These are phyloP conservation scores for Spodoptera litura DNA, from an alignment of 1,140 invertebrate genomes.

Conservation along the genomic window DNA sequence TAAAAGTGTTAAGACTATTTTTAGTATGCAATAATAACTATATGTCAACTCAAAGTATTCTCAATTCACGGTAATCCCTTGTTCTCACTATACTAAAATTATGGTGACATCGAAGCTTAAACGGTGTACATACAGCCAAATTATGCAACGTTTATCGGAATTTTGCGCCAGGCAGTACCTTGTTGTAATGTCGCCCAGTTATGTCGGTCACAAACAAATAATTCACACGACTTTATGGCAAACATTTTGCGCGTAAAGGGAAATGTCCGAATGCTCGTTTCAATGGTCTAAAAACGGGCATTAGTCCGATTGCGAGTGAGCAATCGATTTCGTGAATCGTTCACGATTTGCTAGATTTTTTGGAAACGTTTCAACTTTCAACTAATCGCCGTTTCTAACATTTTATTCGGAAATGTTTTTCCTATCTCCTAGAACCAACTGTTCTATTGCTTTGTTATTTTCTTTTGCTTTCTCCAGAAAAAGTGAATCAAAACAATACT, in stretches of 20 bases:
- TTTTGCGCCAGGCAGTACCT: slow-evolving; percentile 12
- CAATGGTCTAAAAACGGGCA: slow-evolving; percentile 30
- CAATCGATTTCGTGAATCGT: slow-evolving; percentile 35
- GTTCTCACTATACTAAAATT: background rate
- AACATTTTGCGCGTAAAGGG: slow-evolving; percentile 35
- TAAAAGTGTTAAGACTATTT: too few species aligned
- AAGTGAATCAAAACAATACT: too few species aligned
- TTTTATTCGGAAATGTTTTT: slow-evolving; percentile 26
- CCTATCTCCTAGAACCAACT: background rate
- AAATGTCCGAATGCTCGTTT: slow-evolving; percentile 28
- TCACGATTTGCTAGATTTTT: slow-evolving; percentile 37
- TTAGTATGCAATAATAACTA: too few species aligned
- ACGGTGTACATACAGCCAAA: background rate
- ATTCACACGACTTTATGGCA: slow-evolving; percentile 36
- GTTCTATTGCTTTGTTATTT: slow-evolving; percentile 8
- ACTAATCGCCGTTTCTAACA: slow-evolving; percentile 34
- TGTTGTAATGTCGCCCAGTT: slow-evolving; percentile 14
- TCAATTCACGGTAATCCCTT: too few species aligned
- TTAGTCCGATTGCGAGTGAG: slow-evolving; percentile 32
- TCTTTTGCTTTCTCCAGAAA: background rate
- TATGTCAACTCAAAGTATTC: too few species aligned
- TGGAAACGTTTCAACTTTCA: slow-evolving; percentile 41
- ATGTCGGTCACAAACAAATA: slow-evolving; percentile 37
- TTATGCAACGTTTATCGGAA: slow-evolving; percentile 22
- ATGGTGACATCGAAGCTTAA: background rate